Base-by-base conservation (phyloP, 2,888 invertebrate species). In the Nezara viridula region DNA sequence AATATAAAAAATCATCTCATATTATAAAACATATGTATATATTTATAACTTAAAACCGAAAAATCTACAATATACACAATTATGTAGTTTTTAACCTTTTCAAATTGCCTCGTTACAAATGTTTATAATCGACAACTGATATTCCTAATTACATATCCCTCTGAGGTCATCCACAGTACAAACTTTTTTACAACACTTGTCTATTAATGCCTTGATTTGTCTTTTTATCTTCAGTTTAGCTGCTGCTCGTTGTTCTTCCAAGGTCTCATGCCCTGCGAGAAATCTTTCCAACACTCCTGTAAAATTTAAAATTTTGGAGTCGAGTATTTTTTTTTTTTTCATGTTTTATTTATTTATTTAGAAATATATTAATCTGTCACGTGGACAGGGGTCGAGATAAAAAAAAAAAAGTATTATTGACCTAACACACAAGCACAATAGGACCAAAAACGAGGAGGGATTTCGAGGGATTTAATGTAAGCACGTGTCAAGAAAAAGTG, bases 141-240 rank as follows among this genome's bases (percentile, higher is more conserved):
- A 44, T 5, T 81, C 12, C 32, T 55, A 88, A 24, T 81, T 5
- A 44, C 88, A 88, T 7, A 73, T 73, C 6, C 81, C 88, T 81
- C 55, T 81, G 2, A 88, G 50, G 49, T 88, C 88, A 6, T 81
- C 88, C 10, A 81, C 85, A 10, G 88, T 88, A 32, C 88, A 88
- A 32, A 88, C 32, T 32, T 14, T 1, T 37, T 49, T 47, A 52
- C 88, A 88, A 44, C 88, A 88, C 32, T 88, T 88, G 37, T 88
- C 73, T 14, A 88, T 52, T 14, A 81, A 40, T 5, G 12, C 27
- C 24, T 49, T 88, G 0, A 88, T 12, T 27, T 81, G 10, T 50
- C 88, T 77, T 50, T 73, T 88, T 12, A 66, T 55, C 73, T 73
- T 49, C 24, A 9, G 9, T 32, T 32, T 37, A 16, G 16, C 21